These are phyloP conservation scores for Picathartes gymnocephalus DNA, from an alignment of 2,113 vertebrate species.

Conservation along the genomic window DNA sequence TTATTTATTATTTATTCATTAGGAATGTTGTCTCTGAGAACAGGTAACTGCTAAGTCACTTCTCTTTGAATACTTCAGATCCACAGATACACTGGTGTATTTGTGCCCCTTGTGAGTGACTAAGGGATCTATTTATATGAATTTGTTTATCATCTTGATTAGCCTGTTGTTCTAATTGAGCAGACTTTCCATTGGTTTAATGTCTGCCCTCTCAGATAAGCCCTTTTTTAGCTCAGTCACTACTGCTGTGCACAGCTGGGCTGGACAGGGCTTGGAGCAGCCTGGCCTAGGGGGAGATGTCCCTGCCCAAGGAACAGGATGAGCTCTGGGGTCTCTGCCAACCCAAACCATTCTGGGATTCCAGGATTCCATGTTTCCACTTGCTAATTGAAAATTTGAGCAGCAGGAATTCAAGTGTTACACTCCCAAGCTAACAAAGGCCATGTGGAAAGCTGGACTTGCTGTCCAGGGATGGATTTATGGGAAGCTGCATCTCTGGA, in stretches of 20 bases:
- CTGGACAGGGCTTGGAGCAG: neutral
- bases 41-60: neutral
- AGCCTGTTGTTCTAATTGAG: neutral
- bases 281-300: neutral
- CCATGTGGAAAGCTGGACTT: neutral
- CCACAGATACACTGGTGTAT: neutral
- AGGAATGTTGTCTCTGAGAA: neutral
- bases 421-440: neutral
- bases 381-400: rapidly evolving
- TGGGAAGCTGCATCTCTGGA: neutral
- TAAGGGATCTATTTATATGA: neutral
- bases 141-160: neutral
- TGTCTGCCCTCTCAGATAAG: neutral
- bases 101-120: neutral
- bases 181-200: neutral
- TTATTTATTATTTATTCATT: too few species aligned
- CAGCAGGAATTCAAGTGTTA: neutral
- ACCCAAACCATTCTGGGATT: neutral
- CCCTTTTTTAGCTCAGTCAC: neutral
- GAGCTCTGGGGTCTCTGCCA: neutral
- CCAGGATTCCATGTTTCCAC: neutral
- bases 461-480: neutral
- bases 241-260: neutral
- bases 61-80: neutral
- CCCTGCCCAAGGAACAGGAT: neutral